These are phyloP conservation scores for Drosophila maculinotata DNA, from an alignment of 2,888 invertebrate genomes.

Conservation along the genomic window DNA sequence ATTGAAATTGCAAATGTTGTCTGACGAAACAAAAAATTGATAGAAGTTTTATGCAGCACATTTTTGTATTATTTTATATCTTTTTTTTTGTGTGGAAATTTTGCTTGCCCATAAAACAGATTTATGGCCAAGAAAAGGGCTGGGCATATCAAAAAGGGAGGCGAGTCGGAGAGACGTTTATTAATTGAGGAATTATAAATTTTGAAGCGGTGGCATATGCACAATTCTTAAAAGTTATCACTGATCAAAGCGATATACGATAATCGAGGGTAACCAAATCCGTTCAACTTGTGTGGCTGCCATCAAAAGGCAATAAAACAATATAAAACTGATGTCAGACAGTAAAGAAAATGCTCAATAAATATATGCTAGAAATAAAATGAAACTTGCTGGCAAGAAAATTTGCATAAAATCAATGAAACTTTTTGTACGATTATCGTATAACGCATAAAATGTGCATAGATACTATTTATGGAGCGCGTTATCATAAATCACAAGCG, in stretches of 20 bases:
- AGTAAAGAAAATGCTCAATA: conserved; percentile 66
- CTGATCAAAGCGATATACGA: conserved; percentile 47
- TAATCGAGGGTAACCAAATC: conserved; percentile 56
- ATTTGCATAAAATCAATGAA: conserved; percentile 77
- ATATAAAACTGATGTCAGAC: conserved; percentile 56
- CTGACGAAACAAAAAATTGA: conserved; percentile 50
- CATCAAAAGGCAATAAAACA: conserved; percentile 67
- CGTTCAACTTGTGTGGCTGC: conserved; percentile 67
- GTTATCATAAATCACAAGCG: conserved; percentile 76
- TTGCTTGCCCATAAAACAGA: conserved; percentile 67
- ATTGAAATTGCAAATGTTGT: conserved; percentile 81
- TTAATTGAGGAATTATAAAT: conserved; percentile 77
- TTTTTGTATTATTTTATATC: conserved; percentile 19
- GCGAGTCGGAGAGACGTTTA: conserved; percentile 59
- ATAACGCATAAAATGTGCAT: conserved; percentile 38
- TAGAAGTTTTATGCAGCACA: conserved; percentile 77
- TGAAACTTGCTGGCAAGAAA: conserved; percentile 36
- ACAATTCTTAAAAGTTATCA: conserved; percentile 40
- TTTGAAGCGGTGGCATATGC: conserved; percentile 41
- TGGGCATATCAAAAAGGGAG: conserved; percentile 45
- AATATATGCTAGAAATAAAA: conserved; percentile 46
- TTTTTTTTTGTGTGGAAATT: conserved; percentile 60
- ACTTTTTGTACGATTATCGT: conserved; percentile 30
- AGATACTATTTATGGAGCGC: conserved; percentile 66
- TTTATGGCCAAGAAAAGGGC: conserved; percentile 74